phyloP scores from a whole-genome alignment of 92 coral and sea anemone species.

The Porites rus region DNA sequence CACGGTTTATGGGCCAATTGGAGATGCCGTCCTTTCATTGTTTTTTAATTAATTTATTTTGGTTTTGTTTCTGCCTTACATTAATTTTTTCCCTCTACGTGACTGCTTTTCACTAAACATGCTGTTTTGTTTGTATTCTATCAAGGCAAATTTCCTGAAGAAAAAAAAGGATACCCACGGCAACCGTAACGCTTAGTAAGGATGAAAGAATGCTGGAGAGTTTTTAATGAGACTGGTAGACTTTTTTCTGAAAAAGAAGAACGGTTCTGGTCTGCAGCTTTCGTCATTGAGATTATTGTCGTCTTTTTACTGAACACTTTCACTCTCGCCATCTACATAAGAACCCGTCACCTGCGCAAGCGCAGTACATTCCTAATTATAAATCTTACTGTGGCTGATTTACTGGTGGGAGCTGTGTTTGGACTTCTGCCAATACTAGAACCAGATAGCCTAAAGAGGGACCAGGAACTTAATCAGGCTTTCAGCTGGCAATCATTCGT shows the following conservation, averaged over 20 bases:
- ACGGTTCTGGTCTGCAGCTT: background rate
- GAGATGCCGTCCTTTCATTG: too few relatives aligned
- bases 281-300: background rate
- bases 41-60: too few relatives aligned
- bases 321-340: background rate
- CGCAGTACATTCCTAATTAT: conserved; percentile 2
- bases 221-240: background rate
- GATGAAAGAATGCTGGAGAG: too few relatives aligned
- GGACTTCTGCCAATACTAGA: background rate
- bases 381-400: conserved; percentile 10
- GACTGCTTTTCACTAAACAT: too few relatives aligned
- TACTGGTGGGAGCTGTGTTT: background rate
- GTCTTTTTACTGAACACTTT: background rate
- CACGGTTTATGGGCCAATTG: too few relatives aligned
- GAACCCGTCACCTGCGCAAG: conserved; percentile 32
- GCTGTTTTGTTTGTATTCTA: too few relatives aligned
- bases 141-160: too few relatives aligned
- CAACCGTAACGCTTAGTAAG: too few relatives aligned
- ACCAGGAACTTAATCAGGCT: background rate
- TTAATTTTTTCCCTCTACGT: too few relatives aligned
- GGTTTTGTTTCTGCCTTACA: too few relatives aligned
- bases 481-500: background rate
- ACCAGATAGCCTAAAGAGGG: too few relatives aligned
- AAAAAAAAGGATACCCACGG: too few relatives aligned
- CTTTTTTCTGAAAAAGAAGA: background rate